Evolutionary conservation across 2,113 vertebrate genomes (phyloP).

Genomic region (Oreochromis spilurus): DNA sequence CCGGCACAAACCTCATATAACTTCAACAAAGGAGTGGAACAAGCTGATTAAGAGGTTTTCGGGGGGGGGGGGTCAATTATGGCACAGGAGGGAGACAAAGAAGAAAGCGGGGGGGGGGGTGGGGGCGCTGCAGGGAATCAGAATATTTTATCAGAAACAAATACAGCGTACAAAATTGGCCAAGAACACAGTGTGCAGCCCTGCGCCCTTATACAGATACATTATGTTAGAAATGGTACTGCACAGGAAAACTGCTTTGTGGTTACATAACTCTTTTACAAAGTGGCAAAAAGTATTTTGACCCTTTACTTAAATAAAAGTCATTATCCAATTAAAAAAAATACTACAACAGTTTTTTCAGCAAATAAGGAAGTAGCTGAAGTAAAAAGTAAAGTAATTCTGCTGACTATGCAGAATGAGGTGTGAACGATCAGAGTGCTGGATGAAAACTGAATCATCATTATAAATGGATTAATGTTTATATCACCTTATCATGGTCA

Average conservation of each 20-base stretch:
- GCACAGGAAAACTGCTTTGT: neutral
- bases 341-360: neutral
- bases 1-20: neutral
- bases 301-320: neutral
- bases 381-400: neutral
- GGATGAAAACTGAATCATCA: neutral
- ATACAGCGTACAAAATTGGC: neutral
- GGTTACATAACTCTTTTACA: neutral
- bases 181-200: neutral
- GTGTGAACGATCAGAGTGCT: neutral
- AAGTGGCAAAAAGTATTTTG: neutral
- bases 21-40: neutral
- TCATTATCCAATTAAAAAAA: neutral
- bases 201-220: neutral
- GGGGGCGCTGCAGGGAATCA: neutral
- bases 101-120: neutral
- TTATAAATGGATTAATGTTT: neutral
- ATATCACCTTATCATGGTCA: neutral
- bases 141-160: neutral
- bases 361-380: neutral
- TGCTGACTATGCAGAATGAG: neutral
- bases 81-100: neutral
- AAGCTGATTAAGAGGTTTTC: neutral
- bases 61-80: fast-evolving
- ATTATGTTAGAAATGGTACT: neutral